These are phyloP conservation scores for Tipula confusa DNA, from an alignment of 2,888 invertebrate species.

Conservation along the genomic window DNA sequence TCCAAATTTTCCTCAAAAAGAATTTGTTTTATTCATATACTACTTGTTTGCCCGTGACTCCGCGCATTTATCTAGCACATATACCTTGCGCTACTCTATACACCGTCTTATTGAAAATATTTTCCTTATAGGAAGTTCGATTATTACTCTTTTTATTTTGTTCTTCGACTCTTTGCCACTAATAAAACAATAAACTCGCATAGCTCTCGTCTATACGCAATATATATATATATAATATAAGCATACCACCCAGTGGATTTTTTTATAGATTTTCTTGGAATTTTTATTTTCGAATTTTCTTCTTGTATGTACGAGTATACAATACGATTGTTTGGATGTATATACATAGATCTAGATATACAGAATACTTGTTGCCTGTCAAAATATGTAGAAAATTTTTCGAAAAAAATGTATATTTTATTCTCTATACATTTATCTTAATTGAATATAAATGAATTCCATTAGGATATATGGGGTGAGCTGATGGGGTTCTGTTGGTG, in stretches of 20 bases:
- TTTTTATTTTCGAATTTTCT: background rate
- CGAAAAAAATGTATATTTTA: background rate
- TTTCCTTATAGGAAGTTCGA: background rate
- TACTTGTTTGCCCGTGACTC: background rate
- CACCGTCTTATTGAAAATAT: background rate
- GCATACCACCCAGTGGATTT: background rate
- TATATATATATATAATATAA: too few relatives aligned
- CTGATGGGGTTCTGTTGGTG: background rate
- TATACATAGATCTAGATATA: background rate
- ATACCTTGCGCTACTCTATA: background rate
- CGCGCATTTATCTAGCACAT: background rate
- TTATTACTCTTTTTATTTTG: background rate
- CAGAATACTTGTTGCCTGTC: background rate
- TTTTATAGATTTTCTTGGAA: slow-evolving; percentile 9
- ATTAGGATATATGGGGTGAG: background rate
- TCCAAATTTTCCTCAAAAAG: background rate
- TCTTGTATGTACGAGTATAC: background rate
- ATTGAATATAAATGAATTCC: slow-evolving; percentile 20
- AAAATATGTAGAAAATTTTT: background rate
- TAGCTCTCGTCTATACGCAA: too few relatives aligned
- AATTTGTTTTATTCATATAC: background rate
- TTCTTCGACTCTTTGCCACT: background rate
- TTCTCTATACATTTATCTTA: background rate
- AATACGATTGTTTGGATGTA: too few relatives aligned
- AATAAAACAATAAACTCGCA: background rate